Conservation (phyloP, 2,113 vertebrate species). For the Desmodus rotundus region DNA sequence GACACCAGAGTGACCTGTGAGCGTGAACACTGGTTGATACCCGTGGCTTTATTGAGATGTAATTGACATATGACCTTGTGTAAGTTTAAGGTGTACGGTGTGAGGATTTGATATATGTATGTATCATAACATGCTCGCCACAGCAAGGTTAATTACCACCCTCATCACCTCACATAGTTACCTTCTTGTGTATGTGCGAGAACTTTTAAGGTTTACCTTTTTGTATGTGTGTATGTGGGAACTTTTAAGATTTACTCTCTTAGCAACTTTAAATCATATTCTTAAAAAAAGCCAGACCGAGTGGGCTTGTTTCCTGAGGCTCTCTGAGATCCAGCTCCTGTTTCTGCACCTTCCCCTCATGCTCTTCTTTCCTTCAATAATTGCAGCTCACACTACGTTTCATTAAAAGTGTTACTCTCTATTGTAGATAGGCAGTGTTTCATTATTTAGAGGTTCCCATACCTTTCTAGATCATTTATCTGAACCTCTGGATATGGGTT, state of each 20-base stretch:
- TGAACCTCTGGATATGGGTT: neutral
- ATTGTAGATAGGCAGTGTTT: neutral
- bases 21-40: neutral
- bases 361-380: neutral
- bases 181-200: neutral
- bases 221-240: neutral
- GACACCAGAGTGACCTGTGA: neutral
- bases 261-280: neutral
- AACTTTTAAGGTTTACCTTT: neutral
- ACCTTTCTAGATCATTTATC: neutral
- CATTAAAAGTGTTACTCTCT: neutral
- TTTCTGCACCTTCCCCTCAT: neutral
- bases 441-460: neutral
- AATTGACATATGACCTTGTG: neutral
- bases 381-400: neutral
- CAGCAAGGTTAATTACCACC: neutral
- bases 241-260: neutral
- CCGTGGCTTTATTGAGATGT: neutral
- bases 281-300: neutral
- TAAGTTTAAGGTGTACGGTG: neutral
- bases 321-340: neutral
- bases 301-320: neutral
- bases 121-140: neutral
- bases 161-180: neutral
- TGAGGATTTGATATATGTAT: neutral